Evolutionary conservation across 2,888 invertebrate species (phyloP), one percentile per base, ranked within the genome.

Genomic region (Amiota mariae): DNA sequence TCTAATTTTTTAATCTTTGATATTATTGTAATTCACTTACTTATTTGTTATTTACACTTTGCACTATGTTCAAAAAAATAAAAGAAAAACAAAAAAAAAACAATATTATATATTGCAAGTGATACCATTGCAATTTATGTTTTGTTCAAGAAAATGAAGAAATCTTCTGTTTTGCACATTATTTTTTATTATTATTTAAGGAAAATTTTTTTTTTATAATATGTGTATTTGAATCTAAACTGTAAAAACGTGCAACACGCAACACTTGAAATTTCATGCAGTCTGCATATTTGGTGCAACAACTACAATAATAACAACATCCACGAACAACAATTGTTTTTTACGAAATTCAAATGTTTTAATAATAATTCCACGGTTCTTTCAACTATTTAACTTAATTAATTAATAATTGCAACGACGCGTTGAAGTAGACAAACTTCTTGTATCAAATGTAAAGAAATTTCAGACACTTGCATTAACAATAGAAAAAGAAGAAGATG

Each of bases 261-360:
- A 72, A 72, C 36, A 47, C 66, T 72, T 54, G 47, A 66, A 57
- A n/a, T 63, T 63, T 68, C 67, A 68, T 68, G 63, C 71, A 36
- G 72, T 72, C 56, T 72, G 72, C 64, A 56, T 72, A 66, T 72
- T 66, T 72, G 72, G 72, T 56, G 72, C 72, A 51, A 20, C 51
- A 68, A 68, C 67, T 47, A 66, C 13, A 47, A 36, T 24, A 64
- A 64, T 51, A 67, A 11, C 20, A 18, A 51, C n/a, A n/a, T n/a
- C n/a, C n/a, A n/a, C n/a, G 18, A 4, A 24, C 51, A 57, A 57
- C n/a, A 57, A 57, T 57, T 59, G 59, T 8, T 20, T 59, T 68
- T 63, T 68, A 54, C 51, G 67, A 68, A 68, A 51, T 68, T 68
- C 15, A 68, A 68, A 68, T 68, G 67, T 68, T 68, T 68, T 68